These are phyloP conservation scores for Dendroctonus valens DNA, from an alignment of 1,140 invertebrate species.

Conservation along the genomic window DNA sequence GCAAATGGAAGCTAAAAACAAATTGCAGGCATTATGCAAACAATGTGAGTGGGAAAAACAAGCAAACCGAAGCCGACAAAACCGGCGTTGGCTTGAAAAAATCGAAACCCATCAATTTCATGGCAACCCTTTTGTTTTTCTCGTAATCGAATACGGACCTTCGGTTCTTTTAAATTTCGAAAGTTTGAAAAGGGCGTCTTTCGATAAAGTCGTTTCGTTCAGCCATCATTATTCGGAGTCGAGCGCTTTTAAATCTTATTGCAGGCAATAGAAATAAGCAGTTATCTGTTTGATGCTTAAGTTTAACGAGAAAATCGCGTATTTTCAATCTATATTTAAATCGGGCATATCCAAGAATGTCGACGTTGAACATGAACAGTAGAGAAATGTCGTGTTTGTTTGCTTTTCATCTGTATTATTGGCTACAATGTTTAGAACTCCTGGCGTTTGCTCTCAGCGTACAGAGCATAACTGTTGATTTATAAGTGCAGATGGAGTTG, in stretches of 20 bases:
- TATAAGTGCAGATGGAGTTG: too few species aligned
- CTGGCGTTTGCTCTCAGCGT: too few species aligned
- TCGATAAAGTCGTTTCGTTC: neutral
- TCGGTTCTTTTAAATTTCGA: slow-evolving; percentile 4
- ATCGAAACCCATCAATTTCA: neutral
- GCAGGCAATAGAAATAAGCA: slow-evolving; percentile 4
- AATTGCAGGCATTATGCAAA: too few species aligned
- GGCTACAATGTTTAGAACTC: too few species aligned
- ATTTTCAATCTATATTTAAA: slow-evolving; percentile 1
- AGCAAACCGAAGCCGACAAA: too few species aligned
- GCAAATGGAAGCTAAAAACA: too few species aligned
- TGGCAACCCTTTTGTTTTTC: neutral
- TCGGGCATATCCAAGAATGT: neutral
- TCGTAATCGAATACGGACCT: slow-evolving; percentile 2
- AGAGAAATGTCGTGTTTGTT: too few species aligned
- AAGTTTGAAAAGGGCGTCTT: neutral
- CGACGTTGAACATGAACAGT: neutral
- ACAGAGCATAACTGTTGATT: too few species aligned
- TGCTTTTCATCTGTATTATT: too few species aligned
- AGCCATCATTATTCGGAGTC: neutral
- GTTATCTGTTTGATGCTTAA: neutral
- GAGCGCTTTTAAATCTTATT: slow-evolving; percentile 3
- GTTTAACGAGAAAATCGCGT: neutral
- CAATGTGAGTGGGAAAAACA: too few species aligned
- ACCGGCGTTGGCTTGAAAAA: neutral